Base-by-base conservation (phyloP, 53 echinoderm and acorn worm species). In the Echinarachnius parma region DNA sequence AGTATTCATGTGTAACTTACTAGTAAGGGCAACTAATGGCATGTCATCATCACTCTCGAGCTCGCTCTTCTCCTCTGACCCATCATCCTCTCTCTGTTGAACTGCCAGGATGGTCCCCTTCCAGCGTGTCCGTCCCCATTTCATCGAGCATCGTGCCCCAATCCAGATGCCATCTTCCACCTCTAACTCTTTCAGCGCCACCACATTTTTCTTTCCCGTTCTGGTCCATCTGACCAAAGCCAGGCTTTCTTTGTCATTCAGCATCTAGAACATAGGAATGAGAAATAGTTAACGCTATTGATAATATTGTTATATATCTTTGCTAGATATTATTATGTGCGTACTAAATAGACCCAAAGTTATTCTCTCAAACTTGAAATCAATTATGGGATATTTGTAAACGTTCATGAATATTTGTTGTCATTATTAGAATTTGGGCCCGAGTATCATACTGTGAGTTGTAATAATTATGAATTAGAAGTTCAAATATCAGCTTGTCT, bases 261-360 rank as follows among this genome's bases (percentile, higher is more conserved):
- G 46, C 46, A 45, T 45, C 13, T 45, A 45, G 46, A 45, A 45
- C 46, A 45, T 45, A 45, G 46, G n/a, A 45, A 45, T 45, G 46
- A n/a, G 2, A 45, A 45, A 45, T 45, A 45, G 13, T n/a, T n/a
- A n/a, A n/a, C n/a, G n/a, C n/a, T n/a, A n/a, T n/a, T n/a, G n/a
- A n/a, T n/a, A n/a, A n/a, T n/a, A n/a, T n/a, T n/a, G n/a, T n/a
- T n/a, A n/a, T n/a, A n/a, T n/a, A n/a, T n/a, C n/a, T n/a, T n/a
- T n/a, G n/a, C n/a, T n/a, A n/a, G n/a, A n/a, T n/a, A n/a, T n/a
- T n/a, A n/a, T n/a, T n/a, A n/a, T n/a, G n/a, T n/a, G n/a, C n/a
- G n/a, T n/a, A n/a, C n/a, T n/a, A n/a, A n/a, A n/a, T n/a, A n/a
- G n/a, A n/a, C n/a, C n/a, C n/a, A n/a, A n/a, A n/a, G n/a, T n/a